Percentiles rank a stretch among this genome's conserved stretches.
These are phyloP conservation scores for Halictus ligatus DNA, from an alignment of 2,888 invertebrate genomes.

Conservation along the genomic window DNA sequence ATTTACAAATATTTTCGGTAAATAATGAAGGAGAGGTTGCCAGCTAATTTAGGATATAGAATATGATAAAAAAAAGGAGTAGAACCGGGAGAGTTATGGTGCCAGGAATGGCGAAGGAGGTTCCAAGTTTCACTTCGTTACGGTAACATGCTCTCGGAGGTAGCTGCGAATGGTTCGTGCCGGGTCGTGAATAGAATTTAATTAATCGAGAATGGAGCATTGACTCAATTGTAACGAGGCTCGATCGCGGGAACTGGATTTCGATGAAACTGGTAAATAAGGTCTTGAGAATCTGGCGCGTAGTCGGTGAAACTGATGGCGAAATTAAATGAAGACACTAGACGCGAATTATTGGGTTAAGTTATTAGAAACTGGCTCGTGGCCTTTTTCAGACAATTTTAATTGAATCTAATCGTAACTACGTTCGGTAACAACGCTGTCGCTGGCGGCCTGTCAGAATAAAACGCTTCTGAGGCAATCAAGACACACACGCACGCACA, in stretches of 20 bases:
- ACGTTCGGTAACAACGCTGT: background rate
- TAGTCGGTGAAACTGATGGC: background rate
- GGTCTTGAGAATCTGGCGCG: conserved; percentile 1
- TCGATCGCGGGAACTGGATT: conserved; percentile 3
- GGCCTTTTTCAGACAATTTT: background rate
- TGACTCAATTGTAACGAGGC: conserved; percentile 11
- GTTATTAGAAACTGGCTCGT: background rate
- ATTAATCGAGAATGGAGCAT: conserved; percentile 13
- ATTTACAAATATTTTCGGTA: background rate
- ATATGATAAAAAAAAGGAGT: background rate
- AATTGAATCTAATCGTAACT: background rate
- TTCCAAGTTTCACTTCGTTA: conserved; percentile 1
- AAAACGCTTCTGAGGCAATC: background rate
- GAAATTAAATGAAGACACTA: background rate
- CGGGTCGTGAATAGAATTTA: conserved; percentile 11
- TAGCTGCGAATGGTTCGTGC: background rate
- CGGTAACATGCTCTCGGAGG: background rate
- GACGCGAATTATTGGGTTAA: background rate
- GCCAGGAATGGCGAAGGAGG: background rate
- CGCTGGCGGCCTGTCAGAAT: background rate
- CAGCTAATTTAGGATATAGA: background rate
- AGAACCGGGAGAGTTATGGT: background rate
- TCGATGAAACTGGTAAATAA: conserved; percentile 13
- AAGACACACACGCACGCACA: background rate
- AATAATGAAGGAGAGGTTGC: background rate